phyloP scores from a whole-genome alignment of 92 coral and sea anemone species.

The Nematostella vectensis region DNA sequence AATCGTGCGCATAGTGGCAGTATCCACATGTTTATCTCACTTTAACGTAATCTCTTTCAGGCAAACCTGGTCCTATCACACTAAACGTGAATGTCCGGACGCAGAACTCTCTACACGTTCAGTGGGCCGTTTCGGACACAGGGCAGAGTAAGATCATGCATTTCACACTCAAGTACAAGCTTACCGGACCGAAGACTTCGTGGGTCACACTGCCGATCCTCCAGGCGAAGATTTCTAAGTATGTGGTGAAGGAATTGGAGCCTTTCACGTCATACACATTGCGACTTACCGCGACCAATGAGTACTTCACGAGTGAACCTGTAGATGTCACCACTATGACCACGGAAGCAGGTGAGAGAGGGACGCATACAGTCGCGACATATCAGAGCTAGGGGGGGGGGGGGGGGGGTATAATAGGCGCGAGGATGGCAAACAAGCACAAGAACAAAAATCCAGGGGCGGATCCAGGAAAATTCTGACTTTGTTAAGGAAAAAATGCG shows the following conservation, averaged over 20 bases:
- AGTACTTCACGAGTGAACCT: constrained; percentile 46
- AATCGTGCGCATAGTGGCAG: too few species aligned
- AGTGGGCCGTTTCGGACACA: constrained; percentile 22
- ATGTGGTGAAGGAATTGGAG: constrained; percentile 23
- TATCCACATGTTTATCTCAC: too few species aligned
- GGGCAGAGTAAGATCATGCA: constrained; percentile 19
- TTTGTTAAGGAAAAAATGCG: too few species aligned
- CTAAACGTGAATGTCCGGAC: constrained; percentile 7
- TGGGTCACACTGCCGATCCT: constrained; percentile 4
- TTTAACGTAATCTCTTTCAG: too few species aligned
- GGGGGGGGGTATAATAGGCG: not conserved
- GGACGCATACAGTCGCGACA: not conserved
- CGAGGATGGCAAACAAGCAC: not conserved
- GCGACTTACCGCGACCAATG: constrained; percentile 39
- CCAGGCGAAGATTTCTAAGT: constrained; percentile 4
- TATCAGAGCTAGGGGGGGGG: constrained; percentile 1
- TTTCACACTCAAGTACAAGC: constrained; percentile 28
- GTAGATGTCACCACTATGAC: constrained; percentile 16
- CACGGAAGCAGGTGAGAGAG: constrained; percentile 38
- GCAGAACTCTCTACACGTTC: constrained; percentile 7
- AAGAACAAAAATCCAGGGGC: too few species aligned
- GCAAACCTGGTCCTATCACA: constrained; percentile 22
- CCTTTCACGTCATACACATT: constrained; percentile 50
- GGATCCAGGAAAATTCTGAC: too few species aligned
- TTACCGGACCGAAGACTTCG: constrained; percentile 1